A percentile compares a stretch with the other conserved stretches of the same genome.
Conservation (phyloP, 2,797 vertebrate species). For the Acrossocheilus fasciatus region DNA sequence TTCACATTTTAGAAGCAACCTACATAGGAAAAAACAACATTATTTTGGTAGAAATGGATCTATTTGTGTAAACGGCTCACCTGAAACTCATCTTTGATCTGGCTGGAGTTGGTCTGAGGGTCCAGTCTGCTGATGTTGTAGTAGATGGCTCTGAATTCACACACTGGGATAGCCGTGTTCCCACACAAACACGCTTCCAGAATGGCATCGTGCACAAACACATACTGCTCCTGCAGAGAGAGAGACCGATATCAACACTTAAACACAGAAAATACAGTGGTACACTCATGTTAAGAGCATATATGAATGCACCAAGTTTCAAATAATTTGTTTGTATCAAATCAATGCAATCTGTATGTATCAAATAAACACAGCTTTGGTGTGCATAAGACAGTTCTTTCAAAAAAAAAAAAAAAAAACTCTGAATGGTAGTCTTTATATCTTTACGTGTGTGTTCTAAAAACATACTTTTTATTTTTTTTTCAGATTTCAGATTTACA, state of each 20-base stretch:
- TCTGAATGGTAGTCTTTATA: neutral
- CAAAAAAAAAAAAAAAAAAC: no score
- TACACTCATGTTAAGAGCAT: neutral
- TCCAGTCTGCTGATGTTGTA: conserved; percentile 98
- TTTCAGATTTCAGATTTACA: neutral
- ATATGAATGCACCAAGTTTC: neutral
- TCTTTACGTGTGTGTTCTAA: neutral
- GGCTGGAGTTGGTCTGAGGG: conserved; percentile 97
- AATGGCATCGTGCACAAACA: conserved; percentile 98
- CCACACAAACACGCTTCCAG: conserved; percentile 96
- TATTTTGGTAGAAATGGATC: neutral
- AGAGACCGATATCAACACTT: conserved; percentile 11
- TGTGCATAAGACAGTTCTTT: neutral
- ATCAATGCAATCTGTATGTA: neutral
- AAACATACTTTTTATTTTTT: neutral
- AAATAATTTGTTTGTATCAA: neutral
- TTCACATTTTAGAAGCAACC: neutral
- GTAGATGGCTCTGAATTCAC: conserved; percentile 95
- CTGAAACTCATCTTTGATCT: conserved; percentile 99
- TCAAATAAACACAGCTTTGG: neutral
- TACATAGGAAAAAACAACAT: neutral
- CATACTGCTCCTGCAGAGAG: conserved; percentile 91
- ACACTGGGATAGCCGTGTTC: conserved; percentile 96
- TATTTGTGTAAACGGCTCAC: conserved; percentile 66
- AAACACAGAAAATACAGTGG: neutral